Evolutionary conservation across 2,113 vertebrate species (phyloP).

Genomic region (Deroptyus accipitrinus): DNA sequence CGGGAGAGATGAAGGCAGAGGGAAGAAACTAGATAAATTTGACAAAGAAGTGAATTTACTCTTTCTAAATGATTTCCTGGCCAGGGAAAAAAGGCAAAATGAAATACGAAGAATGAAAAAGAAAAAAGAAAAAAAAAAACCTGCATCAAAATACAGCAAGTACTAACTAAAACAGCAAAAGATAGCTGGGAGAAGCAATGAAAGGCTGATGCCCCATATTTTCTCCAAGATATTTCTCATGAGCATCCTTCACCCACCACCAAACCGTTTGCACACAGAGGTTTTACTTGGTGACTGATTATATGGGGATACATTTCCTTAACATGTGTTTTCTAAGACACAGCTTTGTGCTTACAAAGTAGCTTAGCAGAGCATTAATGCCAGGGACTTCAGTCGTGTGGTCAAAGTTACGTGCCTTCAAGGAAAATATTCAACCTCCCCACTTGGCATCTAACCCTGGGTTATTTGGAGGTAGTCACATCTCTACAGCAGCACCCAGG

Average conservation of each 20-base stretch:
- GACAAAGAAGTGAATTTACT: neutral
- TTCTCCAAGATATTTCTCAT: neutral
- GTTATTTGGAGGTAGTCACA: conserved; percentile 53
- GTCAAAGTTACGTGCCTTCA: conserved; percentile 34
- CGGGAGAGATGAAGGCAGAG: neutral
- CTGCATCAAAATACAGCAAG: neutral
- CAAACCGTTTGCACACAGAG: neutral
- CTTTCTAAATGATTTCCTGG: neutral
- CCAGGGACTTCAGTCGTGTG: conserved; percentile 36
- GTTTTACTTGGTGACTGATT: neutral
- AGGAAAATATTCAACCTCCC: conserved; percentile 66
- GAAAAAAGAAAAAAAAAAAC: neutral
- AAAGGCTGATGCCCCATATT: neutral
- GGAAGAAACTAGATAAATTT: neutral
- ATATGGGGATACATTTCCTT: neutral
- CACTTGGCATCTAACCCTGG: conserved; percentile 37
- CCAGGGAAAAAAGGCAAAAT: neutral
- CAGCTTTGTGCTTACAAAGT: neutral
- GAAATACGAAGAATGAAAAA: neutral
- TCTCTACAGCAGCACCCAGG: conserved; percentile 32
- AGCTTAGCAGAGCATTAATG: conserved; percentile 38
- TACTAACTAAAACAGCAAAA: neutral
- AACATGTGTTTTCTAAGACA: neutral
- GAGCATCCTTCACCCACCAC: neutral
- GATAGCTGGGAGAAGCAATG: neutral